Evolutionary conservation across 2,888 invertebrate species (phyloP).

Genomic region (Acleris cristana): DNA sequence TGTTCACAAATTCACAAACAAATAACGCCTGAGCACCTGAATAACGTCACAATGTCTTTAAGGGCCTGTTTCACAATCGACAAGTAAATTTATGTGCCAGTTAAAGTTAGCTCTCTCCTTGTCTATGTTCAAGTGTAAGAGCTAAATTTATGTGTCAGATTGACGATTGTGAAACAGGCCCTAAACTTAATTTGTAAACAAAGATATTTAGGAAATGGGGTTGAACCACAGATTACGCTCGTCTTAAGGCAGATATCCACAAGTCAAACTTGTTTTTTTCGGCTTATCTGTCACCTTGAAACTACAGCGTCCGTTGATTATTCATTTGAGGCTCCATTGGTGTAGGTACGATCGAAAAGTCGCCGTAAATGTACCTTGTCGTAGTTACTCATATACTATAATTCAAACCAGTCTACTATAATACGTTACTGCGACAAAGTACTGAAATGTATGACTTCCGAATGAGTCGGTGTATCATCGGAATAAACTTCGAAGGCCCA

Average conservation of each 20-base stretch:
- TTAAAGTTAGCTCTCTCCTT: no score
- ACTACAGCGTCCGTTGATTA: constrained; percentile 6
- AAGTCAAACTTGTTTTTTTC: constrained; percentile 24
- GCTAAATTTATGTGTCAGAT: no score
- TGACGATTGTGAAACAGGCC: no score
- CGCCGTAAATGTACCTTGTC: no score
- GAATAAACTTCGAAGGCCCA: neutral
- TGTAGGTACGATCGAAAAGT: no score
- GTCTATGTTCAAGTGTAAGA: no score
- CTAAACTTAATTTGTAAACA: neutral
- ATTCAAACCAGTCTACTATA: no score
- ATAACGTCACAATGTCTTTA: neutral
- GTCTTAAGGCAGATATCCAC: neutral
- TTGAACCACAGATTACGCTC: constrained; percentile 9
- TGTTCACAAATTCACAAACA: neutral
- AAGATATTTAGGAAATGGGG: constrained; percentile 10
- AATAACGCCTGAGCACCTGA: neutral
- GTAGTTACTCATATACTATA: no score
- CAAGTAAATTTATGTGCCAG: no score
- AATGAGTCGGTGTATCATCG: neutral
- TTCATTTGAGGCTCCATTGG: constrained; percentile 4
- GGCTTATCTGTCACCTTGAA: constrained; percentile 32
- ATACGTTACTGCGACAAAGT: no score
- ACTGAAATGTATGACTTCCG: no score
- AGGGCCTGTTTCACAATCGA: no score